Evolutionary conservation across 1,140 invertebrate species (phyloP).

Genomic region (Delia radicum): DNA sequence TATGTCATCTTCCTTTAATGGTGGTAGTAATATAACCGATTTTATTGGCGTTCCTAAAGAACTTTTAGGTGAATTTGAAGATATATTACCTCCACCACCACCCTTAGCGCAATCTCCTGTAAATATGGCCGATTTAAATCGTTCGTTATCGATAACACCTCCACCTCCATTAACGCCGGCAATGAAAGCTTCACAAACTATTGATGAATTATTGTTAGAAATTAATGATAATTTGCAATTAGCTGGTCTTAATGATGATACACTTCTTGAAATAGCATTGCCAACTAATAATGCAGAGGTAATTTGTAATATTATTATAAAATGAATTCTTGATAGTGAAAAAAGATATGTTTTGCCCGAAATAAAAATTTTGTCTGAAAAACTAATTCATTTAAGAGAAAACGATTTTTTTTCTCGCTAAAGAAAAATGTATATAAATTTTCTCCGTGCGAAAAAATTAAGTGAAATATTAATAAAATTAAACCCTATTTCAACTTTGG

Average conservation of each 20-base stretch:
- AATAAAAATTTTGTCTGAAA: too few relatives aligned
- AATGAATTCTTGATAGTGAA: too few relatives aligned
- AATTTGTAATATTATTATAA: background rate
- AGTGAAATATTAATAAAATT: too few relatives aligned
- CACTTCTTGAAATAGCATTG: background rate
- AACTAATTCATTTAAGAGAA: too few relatives aligned
- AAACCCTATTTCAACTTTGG: too few relatives aligned
- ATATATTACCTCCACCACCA: background rate
- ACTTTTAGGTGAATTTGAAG: background rate
- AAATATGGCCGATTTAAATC: background rate
- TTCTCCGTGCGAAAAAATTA: too few relatives aligned
- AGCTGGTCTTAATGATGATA: background rate
- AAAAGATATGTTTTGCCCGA: too few relatives aligned
- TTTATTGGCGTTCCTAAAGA: conserved; percentile 3
- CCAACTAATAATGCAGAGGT: background rate
- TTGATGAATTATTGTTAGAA: conserved; percentile 28
- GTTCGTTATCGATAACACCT: background rate
- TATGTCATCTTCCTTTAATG: background rate
- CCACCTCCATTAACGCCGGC: background rate
- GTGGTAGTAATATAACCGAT: background rate
- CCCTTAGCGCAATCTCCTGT: background rate
- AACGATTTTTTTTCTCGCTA: too few relatives aligned
- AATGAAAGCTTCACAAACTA: conserved; percentile 17
- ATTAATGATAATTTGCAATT: conserved; percentile 27
- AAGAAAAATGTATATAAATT: too few relatives aligned